phyloP scores from a whole-genome alignment of 2,797 vertebrate species.

The Crenuchus spilurus region DNA sequence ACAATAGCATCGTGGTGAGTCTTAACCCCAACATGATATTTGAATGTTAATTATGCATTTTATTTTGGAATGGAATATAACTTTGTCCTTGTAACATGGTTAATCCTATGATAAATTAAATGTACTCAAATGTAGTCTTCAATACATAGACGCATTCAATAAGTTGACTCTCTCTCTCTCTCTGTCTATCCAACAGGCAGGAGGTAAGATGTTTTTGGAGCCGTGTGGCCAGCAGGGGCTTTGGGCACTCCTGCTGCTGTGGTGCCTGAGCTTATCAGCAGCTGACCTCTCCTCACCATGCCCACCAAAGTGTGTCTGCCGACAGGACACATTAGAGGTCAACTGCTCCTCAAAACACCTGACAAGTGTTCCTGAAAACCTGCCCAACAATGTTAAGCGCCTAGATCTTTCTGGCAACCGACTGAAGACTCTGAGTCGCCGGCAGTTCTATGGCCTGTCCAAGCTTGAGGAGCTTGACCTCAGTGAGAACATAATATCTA shows the following conservation, averaged over 20 bases:
- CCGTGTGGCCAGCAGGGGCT: conserved; percentile 71
- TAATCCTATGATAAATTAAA: too few species aligned
- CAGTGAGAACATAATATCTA: conserved; percentile 83
- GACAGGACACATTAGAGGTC: conserved; percentile 74
- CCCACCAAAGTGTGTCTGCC: conserved; percentile 80
- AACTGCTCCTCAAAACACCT: conserved; percentile 83
- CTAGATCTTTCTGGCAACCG: conserved; percentile 86
- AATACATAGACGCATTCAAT: too few species aligned
- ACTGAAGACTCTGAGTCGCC: conserved; percentile 81
- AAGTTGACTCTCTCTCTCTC: too few species aligned
- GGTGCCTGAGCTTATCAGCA: conserved; percentile 64
- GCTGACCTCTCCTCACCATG: conserved; percentile 67
- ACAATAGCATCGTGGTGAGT: conserved; percentile 59
- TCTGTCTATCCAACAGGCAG: conserved; percentile 65
- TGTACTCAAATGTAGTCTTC: too few species aligned
- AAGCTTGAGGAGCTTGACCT: conserved; percentile 87
- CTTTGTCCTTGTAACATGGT: neutral
- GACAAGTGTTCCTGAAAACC: conserved; percentile 77
- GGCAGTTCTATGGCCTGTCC: conserved; percentile 80
- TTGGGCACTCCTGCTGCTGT: conserved; percentile 72
- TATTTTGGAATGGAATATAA: neutral
- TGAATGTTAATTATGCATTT: too few species aligned
- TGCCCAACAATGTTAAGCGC: conserved; percentile 75
- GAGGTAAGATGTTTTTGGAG: conserved; percentile 79
- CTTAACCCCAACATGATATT: neutral